These are phyloP conservation scores for Eidolon helvum DNA, from an alignment of 2,113 vertebrate species.

Conservation along the genomic window DNA sequence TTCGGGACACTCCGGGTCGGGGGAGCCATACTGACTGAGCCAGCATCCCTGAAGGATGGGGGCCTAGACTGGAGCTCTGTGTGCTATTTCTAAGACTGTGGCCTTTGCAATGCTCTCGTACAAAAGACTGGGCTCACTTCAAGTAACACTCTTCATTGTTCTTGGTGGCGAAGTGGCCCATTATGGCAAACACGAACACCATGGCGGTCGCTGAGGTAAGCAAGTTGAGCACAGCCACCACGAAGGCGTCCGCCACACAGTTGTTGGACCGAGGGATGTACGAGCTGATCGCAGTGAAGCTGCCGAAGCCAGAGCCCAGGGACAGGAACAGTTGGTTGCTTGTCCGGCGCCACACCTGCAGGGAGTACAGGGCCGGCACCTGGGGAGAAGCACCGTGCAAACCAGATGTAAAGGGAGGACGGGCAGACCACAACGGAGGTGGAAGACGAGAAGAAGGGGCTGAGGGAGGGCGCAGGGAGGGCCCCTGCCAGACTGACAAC, in stretches of 20 bases:
- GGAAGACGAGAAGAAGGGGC: not conserved
- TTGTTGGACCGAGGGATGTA: conserved; percentile 89
- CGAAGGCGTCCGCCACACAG: conserved; percentile 88
- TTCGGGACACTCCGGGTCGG: not conserved
- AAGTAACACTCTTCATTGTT: not conserved
- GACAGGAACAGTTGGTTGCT: conserved; percentile 91
- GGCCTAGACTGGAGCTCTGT: not conserved
- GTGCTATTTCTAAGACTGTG: not conserved
- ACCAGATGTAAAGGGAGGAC: not conserved
- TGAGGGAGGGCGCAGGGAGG: not conserved
- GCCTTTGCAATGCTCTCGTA: not conserved
- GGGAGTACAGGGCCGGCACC: conserved; percentile 84
- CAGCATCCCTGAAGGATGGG: not conserved
- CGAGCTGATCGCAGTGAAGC: conserved; percentile 90
- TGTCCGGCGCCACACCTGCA: conserved; percentile 89
- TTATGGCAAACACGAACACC: conserved; percentile 87
- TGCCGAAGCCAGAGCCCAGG: conserved; percentile 88
- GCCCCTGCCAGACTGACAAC: not conserved
- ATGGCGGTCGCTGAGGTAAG: conserved; percentile 85
- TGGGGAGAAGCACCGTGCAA: conserved; percentile 47
- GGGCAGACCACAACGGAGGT: not conserved
- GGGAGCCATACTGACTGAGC: not conserved
- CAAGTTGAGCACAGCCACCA: conserved; percentile 87
- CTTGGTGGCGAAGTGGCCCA: conserved; percentile 66
- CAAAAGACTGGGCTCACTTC: not conserved